Percentiles rank a stretch among this genome's conserved stretches.
Conservation (phyloP, 2,797 vertebrate species). For the Lacerta viridis region DNA sequence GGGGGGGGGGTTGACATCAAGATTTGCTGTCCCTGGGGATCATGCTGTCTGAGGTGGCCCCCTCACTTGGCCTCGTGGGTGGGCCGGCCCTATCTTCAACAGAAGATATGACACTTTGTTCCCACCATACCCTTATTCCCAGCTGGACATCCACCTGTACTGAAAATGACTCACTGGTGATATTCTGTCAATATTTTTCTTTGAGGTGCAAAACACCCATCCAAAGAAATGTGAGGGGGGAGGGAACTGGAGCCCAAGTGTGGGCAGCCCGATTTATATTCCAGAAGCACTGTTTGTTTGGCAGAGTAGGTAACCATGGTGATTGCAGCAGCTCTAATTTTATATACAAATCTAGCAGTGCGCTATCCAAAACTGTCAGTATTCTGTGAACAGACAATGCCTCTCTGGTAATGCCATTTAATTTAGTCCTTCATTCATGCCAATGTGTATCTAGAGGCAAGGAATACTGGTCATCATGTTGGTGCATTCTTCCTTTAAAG, state of each 20-base stretch:
- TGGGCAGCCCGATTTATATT: slow-evolving; percentile 22
- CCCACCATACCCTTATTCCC: background rate
- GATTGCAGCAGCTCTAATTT: slow-evolving; percentile 46
- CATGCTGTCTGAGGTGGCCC: too few relatives aligned
- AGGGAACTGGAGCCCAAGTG: background rate
- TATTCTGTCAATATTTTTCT: background rate
- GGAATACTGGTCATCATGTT: background rate
- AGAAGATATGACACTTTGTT: background rate
- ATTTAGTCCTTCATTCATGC: slow-evolving; percentile 7
- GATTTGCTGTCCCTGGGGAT: background rate
- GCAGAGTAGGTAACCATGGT: slow-evolving; percentile 62
- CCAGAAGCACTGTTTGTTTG: slow-evolving; percentile 14
- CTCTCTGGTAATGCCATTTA: too few relatives aligned
- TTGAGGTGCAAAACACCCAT: background rate
- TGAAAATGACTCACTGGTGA: background rate
- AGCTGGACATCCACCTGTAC: background rate
- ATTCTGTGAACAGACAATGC: slow-evolving; percentile 14
- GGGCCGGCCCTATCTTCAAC: background rate
- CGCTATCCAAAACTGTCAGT: slow-evolving; percentile 29
- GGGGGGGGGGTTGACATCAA: background rate
- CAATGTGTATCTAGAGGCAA: background rate
- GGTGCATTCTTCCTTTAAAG: slow-evolving; percentile 13
- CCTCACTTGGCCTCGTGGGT: too few relatives aligned
- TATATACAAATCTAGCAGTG: slow-evolving; percentile 5
- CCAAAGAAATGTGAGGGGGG: background rate